These are phyloP conservation scores for Flexamia atlantica DNA, from an alignment of 2,888 invertebrate genomes.

Conservation along the genomic window DNA sequence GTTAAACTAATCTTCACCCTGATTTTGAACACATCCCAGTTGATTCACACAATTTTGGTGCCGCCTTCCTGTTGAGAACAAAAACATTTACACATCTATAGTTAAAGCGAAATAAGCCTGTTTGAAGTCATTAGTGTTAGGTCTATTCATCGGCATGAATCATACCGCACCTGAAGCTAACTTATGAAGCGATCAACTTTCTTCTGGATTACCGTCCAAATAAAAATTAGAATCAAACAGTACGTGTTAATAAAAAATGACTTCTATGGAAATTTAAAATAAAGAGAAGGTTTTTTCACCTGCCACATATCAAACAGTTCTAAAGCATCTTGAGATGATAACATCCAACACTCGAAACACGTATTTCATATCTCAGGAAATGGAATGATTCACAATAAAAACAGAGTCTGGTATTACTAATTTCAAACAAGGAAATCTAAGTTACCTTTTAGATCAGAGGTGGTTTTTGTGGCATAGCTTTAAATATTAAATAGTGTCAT, in stretches of 20 bases:
- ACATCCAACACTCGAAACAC: neutral
- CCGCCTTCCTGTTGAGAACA: neutral
- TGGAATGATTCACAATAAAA: too few species aligned
- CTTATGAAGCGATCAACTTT: neutral
- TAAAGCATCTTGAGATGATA: neutral
- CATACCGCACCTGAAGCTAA: neutral
- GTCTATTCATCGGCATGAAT: neutral
- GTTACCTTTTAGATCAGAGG: too few species aligned
- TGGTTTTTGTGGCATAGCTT: too few species aligned
- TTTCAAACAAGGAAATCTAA: too few species aligned
- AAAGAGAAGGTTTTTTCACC: neutral
- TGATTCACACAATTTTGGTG: constrained; percentile 1
- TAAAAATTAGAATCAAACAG: too few species aligned
- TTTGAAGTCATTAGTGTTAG: neutral
- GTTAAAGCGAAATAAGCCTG: neutral
- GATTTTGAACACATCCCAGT: neutral
- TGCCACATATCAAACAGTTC: neutral
- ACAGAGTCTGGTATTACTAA: too few species aligned
- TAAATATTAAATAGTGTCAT: too few species aligned
- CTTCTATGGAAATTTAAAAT: too few species aligned
- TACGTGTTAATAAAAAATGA: too few species aligned
- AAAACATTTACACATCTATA: neutral
- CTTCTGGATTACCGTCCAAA: too few species aligned
- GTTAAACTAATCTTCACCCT: neutral
- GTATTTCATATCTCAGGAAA: neutral